phyloP scores from a whole-genome alignment of 2,888 invertebrate genomes.

The Melieria crassipennis region DNA sequence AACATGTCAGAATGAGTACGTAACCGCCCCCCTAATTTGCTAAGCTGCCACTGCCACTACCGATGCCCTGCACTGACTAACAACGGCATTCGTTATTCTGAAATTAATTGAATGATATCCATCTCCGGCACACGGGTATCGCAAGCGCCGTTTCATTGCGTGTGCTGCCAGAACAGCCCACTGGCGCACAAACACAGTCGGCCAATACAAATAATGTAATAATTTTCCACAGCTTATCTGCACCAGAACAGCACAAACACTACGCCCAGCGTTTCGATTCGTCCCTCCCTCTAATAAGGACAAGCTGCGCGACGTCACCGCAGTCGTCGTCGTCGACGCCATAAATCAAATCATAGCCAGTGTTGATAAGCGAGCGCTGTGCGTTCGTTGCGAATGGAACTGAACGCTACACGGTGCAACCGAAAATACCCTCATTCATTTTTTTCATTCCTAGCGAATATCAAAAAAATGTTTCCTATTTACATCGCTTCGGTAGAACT shows the following conservation, averaged over 20 bases:
- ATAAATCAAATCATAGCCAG: conserved; percentile 36
- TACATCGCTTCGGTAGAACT: too few species aligned
- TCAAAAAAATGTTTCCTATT: too few species aligned
- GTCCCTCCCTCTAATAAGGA: conserved; percentile 36
- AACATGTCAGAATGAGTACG: not conserved
- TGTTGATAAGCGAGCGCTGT: too few species aligned
- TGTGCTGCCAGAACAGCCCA: not conserved
- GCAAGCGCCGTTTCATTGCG: not conserved
- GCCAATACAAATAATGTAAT: conserved; percentile 62
- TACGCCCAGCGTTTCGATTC: conserved; percentile 56
- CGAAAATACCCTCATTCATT: too few species aligned
- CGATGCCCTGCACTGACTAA: not conserved
- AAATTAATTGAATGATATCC: conserved; percentile 60
- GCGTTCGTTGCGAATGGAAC: too few species aligned
- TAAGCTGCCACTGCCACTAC: not conserved
- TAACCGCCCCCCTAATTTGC: not conserved
- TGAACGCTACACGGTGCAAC: too few species aligned
- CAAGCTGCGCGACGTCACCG: not conserved
- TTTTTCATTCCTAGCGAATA: too few species aligned
- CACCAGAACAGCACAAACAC: conserved; percentile 63
- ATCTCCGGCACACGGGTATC: conserved; percentile 48
- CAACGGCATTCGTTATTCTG: conserved; percentile 34
- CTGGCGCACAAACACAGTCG: conserved; percentile 27
- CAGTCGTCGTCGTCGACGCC: not conserved
- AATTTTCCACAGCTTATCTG: conserved; percentile 62